Base-by-base conservation (phyloP, 1,140 invertebrate species). In the Neuroterus valhalla region DNA sequence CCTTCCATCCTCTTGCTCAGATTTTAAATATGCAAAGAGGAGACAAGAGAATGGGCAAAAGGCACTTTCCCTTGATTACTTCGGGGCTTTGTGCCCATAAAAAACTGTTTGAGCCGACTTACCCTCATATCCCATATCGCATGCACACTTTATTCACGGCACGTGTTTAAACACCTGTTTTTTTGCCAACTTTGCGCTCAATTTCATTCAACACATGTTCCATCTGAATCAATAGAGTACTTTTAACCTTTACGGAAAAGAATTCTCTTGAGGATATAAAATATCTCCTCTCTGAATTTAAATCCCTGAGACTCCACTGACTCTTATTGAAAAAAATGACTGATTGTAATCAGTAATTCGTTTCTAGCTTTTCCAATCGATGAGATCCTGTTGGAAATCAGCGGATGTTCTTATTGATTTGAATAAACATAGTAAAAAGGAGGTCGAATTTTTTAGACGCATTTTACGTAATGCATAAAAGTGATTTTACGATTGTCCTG, bases 11-110 rank as follows among this genome's bases (percentile, higher is more conserved):
- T 4, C 19, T 15, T 46, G 14, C 55, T 38, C 14, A 23, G 55
- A 38, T 62, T 62, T 62, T 62, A 62, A 62, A 62, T 62, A 62
- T 62, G 55, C 15, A 38, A 62, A 62, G 15, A 62, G 46, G n/a
- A 26, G 23, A 62, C 3, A 14, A 62, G 26, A 31, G 21, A 21
- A 26, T 62, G 52, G n/a, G 55, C 26, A 23, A 62, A 62, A 15
- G 26, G 55, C n/a, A 62, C 55, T 62, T 31, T 62, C 11, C 19
- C 2, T 11, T 52, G 19, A 52, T 52, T 52, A 52, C 17, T 52
- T 52, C 19, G 19, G 19, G 3, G 11, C 19, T 52, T 26, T 8
- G 8, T 23, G 11, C 8, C 11, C 19, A 52, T 23, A 21, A 52
- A 52, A 21, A 52, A 52, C 19, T 19, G 19, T 21, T 52, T 21